Percentiles rank a stretch among this genome's conserved stretches.
Evolutionary conservation across 2,113 vertebrate genomes (phyloP).

Genomic region (Syngnathus floridae): DNA sequence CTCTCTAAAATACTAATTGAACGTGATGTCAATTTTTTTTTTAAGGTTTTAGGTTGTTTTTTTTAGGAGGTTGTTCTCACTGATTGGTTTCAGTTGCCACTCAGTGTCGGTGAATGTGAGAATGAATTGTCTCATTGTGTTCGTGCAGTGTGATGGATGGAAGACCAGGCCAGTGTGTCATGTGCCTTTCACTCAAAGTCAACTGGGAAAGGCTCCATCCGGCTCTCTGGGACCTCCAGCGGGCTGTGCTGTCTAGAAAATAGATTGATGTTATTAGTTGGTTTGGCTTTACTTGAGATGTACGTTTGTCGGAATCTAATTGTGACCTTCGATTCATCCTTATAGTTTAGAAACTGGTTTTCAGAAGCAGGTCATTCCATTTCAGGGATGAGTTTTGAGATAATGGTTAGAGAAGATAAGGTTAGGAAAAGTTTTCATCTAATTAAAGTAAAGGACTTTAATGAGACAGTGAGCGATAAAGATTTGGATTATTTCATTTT

Average conservation of each 20-base stretch:
- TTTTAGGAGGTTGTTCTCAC: too few species aligned
- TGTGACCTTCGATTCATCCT: background rate
- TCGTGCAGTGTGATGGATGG: too few species aligned
- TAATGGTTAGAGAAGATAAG: background rate
- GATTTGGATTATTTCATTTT: background rate
- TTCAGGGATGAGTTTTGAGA: background rate
- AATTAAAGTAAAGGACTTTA: conserved; percentile 3
- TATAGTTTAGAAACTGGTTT: background rate
- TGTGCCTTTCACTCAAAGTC: background rate
- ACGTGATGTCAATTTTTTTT: background rate
- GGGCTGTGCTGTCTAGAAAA: background rate
- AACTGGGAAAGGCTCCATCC: background rate
- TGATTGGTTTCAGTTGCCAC: background rate
- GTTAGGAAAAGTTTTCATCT: background rate
- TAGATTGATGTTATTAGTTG: background rate
- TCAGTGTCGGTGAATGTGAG: too few species aligned
- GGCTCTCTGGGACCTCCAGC: background rate
- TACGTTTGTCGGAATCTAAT: background rate
- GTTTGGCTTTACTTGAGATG: background rate
- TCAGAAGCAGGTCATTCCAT: background rate
- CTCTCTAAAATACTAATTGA: background rate
- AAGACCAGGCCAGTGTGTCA: background rate
- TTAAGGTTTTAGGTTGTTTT: background rate
- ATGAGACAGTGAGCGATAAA: background rate
- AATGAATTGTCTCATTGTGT: too few species aligned